These are phyloP conservation scores for Hetaerina americana DNA, from an alignment of 1,140 invertebrate genomes.

Conservation along the genomic window DNA sequence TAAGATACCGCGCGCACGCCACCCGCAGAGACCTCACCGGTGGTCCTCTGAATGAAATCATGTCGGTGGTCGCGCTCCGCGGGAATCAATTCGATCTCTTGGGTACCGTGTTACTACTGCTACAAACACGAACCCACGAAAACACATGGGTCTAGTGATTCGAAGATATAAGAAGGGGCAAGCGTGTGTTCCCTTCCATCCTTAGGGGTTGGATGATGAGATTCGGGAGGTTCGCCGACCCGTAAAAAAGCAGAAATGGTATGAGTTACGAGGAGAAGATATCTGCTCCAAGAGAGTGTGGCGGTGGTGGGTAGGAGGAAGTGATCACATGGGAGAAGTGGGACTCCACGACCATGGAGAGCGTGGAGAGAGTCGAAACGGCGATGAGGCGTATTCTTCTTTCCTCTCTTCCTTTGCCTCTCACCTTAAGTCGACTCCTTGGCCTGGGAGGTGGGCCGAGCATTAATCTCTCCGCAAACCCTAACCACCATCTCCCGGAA, in stretches of 20 bases:
- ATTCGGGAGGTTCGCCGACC: not conserved
- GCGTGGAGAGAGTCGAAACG: too few relatives aligned
- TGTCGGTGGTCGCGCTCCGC: not conserved
- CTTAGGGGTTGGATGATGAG: not conserved
- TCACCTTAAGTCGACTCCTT: not conserved
- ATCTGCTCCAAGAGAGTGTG: too few relatives aligned
- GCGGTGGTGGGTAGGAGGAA: not conserved
- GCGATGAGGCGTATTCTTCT: too few relatives aligned
- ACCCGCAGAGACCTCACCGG: not conserved
- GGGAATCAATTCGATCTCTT: not conserved
- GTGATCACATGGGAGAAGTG: too few relatives aligned
- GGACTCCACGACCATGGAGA: too few relatives aligned
- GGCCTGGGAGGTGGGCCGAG: not conserved
- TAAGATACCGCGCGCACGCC: not conserved
- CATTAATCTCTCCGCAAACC: not conserved
- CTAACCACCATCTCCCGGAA: not conserved
- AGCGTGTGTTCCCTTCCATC: too few relatives aligned
- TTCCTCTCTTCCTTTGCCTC: too few relatives aligned
- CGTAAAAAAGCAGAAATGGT: not conserved
- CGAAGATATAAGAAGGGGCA: too few relatives aligned
- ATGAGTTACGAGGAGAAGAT: not conserved
- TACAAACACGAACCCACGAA: not conserved
- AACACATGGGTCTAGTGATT: too few relatives aligned
- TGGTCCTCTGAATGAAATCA: not conserved
- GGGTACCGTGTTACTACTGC: too few relatives aligned